Conservation (phyloP, 2,113 vertebrate genomes). For the Lamprotornis superbus region DNA sequence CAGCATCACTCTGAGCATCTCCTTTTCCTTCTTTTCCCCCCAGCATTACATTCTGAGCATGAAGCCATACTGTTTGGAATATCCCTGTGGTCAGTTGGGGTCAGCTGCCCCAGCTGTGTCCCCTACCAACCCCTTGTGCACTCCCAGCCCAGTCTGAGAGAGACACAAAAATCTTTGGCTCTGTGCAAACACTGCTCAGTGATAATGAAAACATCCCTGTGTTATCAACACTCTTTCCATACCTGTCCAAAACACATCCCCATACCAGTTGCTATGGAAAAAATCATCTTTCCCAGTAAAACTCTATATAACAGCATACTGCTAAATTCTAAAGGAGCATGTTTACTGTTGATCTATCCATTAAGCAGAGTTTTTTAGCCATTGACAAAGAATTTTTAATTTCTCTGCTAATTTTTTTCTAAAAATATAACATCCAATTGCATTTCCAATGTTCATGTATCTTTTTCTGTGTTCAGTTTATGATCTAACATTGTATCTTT, state of each 20-base stretch:
- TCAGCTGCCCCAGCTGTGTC: not conserved
- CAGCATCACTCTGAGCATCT: fast-evolving
- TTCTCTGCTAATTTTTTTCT: not conserved
- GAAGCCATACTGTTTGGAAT: fast-evolving
- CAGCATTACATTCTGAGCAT: not conserved
- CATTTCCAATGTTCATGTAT: not conserved
- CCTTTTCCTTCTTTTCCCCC: not conserved
- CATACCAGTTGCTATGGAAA: not conserved
- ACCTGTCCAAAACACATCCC: not conserved
- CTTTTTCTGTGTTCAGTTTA: not conserved
- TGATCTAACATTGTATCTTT: not conserved
- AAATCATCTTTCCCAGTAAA: not conserved
- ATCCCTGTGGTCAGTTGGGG: not conserved
- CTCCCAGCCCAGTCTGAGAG: not conserved
- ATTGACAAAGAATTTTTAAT: not conserved
- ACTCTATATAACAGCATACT: not conserved
- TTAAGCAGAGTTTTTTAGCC: not conserved
- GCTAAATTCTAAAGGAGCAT: not conserved
- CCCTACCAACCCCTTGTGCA: not conserved
- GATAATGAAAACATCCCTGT: fast-evolving
- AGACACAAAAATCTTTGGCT: not conserved
- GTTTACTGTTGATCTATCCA: not conserved
- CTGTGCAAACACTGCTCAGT: not conserved
- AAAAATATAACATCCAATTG: not conserved
- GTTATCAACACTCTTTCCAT: not conserved